Evolutionary conservation across 2,113 vertebrate genomes (phyloP).

Genomic region (Ochotona princeps): DNA sequence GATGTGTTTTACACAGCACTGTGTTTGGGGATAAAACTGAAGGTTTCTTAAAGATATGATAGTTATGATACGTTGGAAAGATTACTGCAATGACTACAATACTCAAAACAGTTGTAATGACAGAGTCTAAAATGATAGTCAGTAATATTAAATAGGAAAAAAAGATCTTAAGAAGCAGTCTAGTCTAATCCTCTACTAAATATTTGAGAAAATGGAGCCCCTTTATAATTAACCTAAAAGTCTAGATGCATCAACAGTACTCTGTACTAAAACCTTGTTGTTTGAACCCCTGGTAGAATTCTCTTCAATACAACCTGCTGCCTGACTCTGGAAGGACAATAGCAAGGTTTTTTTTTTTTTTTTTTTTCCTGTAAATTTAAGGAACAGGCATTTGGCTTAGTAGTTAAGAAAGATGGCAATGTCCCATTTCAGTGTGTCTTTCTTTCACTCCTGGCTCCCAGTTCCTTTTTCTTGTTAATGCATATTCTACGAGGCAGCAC

Average conservation of each 20-base stretch:
- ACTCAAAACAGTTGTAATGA: conserved; percentile 3
- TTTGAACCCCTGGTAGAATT: neutral
- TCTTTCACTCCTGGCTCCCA: too few species aligned
- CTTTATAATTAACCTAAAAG: neutral
- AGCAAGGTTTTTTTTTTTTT: neutral
- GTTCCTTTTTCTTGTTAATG: too few species aligned
- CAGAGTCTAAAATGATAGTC: conserved; percentile 29
- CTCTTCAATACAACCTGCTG: neutral
- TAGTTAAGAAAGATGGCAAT: too few species aligned
- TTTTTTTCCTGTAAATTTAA: too few species aligned
- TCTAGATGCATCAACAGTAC: neutral
- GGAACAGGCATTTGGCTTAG: too few species aligned
- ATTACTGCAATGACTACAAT: neutral
- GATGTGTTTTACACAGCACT: neutral
- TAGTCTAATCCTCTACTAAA: neutral
- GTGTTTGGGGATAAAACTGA: neutral
- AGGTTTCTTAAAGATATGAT: neutral
- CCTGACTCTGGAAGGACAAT: neutral
- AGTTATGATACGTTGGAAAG: neutral
- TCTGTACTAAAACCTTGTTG: neutral
- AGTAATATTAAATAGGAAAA: neutral
- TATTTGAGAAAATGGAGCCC: neutral
- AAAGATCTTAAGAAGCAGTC: neutral
- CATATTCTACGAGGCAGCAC: too few species aligned
- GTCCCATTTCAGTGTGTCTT: too few species aligned